phyloP scores from a whole-genome alignment of 1,140 invertebrate genomes.

The Zophobas morio region DNA sequence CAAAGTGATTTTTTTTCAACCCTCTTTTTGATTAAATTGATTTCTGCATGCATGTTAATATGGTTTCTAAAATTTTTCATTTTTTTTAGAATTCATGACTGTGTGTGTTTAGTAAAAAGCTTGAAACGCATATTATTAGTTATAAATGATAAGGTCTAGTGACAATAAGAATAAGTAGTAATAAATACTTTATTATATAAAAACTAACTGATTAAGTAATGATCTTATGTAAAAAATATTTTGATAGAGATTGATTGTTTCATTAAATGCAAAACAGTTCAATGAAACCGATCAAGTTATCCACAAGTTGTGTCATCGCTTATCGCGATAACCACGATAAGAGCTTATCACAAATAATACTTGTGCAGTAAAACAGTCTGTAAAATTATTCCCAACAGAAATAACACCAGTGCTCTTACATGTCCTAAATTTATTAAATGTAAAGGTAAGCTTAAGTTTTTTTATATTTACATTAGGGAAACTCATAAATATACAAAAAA shows the following conservation, averaged over 20 bases:
- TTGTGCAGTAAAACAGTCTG: neutral
- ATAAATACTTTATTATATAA: neutral
- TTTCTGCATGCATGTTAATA: too few species aligned
- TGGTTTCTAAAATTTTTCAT: too few species aligned
- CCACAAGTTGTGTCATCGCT: neutral
- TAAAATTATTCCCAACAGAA: neutral
- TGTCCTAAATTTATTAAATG: neutral
- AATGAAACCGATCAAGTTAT: neutral
- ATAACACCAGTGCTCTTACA: neutral
- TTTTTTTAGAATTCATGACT: too few species aligned
- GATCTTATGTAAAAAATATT: too few species aligned
- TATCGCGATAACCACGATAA: neutral
- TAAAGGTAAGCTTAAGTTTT: neutral
- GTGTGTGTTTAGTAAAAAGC: too few species aligned
- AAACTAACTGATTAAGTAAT: neutral
- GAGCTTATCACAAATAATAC: constrained; percentile 6
- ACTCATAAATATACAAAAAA: too few species aligned
- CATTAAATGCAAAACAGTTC: neutral
- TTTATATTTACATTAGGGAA: too few species aligned
- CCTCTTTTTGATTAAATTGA: too few species aligned
- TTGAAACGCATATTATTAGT: too few species aligned
- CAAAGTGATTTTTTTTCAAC: too few species aligned
- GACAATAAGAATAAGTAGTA: too few species aligned
- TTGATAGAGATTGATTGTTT: neutral
- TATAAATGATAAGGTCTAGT: too few species aligned